Evolutionary conservation across 2,888 invertebrate genomes (phyloP), one percentile per base, ranked within the genome.

Genomic region (Unio delphinus): DNA sequence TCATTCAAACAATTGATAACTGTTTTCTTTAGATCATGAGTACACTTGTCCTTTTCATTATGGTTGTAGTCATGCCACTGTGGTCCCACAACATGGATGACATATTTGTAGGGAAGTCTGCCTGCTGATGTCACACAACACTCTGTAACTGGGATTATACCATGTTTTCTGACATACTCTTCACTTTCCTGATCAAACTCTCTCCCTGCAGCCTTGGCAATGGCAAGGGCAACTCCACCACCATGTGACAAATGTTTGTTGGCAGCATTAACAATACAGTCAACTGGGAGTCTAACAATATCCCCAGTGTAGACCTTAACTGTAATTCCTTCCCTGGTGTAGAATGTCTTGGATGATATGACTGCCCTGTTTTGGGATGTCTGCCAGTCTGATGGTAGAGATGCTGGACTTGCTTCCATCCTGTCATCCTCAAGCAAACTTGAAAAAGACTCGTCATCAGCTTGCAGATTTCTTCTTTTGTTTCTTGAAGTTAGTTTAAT

Each of bases 261-360:
- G n/a, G 72, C 69, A 54, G 69, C 69, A 69, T 67, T 72, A 1
- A 72, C 72, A 26, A 72, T 72, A 30, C 69, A 72, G 15, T 72
- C 72, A 8, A 72, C 72, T 23, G 66, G 61, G 1, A 72, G n/a
- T 5, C 61, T 64, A 11, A 62, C 18, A 55, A 74, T 74, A 61
- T 59, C 56, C 55, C 66, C 70, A 23, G 45, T 58, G 61, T 74
- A 74, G 1, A 74, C 70, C 8, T 66, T 59, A 11, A 74, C 56
- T 11, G 15, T 28, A 55, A 74, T 20, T 11, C 66, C 54, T 67
- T 70, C 68, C 26, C 6, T 45, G 7, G 73, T 70, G 20, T 58
- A 6, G 54, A 26, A 66, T 54, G 18, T 55, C 11, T 17, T 55
- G 4, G 45, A 45, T 45, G 45, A 0, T 34, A 4, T 34, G 34